Evolutionary conservation across 2,888 invertebrate genomes (phyloP), one percentile per base, ranked within the genome.

Genomic region (Drosophila recens): DNA sequence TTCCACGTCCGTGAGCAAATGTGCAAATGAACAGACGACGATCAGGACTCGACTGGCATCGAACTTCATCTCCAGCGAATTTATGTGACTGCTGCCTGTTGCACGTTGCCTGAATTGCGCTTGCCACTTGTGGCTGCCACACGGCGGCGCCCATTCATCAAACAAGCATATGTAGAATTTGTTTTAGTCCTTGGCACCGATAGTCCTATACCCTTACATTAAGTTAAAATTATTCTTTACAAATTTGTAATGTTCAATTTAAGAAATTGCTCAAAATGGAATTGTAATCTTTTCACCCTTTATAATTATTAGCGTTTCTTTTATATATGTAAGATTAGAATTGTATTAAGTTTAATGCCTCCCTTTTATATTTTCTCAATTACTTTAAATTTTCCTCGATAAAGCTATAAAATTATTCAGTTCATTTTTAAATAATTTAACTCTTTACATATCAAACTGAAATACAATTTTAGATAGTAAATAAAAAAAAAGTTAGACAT

Each of bases 11-110:
- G 48, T 17, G 17, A 33, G 48, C 10, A 43, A 42, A 42, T 71
- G 79, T 77, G 88, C 88, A 88, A 82, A 88, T 86, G 83, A 84
- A 82, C 75, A 52, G 65, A 59, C 52, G 49, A 33, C n/a, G 70
- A 76, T 71, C 70, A 70, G 63, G 48, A 54, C 64, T 67, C 70
- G 58, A 56, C 45, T 67, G 64, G 67, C 51, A 61, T 66, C 58
- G 51, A 67, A n/a, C 51, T 69, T 42, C 79, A 68, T 43, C 34
- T 45, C 20, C 54, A 64, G 54, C 34, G 64, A 71, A 83, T 88
- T 84, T 84, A 84, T 88, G 82, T 67, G 89, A 40, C 40, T 71
- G 67, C 67, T 53, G 53, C 54, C 51, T 49, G 72, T 9, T 33
- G 48, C 27, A 48, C n/a, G 51, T 36, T 51, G 20, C 13, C 36